phyloP scores from a whole-genome alignment of 2,797 vertebrate genomes.

The Calcarius lapponicus region DNA sequence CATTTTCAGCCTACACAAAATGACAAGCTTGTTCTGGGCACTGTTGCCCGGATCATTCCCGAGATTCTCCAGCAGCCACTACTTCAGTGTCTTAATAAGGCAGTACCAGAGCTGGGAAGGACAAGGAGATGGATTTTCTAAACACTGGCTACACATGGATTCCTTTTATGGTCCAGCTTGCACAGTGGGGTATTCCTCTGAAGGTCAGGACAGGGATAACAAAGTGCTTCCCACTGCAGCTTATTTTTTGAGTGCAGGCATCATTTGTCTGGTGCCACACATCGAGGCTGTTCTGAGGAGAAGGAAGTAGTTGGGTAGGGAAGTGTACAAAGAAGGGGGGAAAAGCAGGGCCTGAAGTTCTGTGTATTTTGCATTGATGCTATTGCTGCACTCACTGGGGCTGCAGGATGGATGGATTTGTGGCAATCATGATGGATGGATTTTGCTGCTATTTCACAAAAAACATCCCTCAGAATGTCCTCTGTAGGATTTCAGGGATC shows the following conservation, averaged over 20 bases:
- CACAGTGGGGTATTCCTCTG: constrained; percentile 63
- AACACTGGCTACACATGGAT: constrained; percentile 31
- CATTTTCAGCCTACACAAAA: not conserved
- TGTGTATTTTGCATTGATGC: not conserved
- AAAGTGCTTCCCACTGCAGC: constrained; percentile 12
- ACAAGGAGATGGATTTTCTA: constrained; percentile 49
- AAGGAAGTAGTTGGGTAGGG: not conserved
- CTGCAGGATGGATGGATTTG: not conserved
- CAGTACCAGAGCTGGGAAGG: constrained; percentile 3
- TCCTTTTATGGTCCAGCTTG: constrained; percentile 64
- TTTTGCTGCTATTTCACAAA: not conserved
- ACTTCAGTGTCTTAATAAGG: constrained; percentile 61
- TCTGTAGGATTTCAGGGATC: not conserved
- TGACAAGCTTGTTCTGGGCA: not conserved
- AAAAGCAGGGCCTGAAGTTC: not conserved
- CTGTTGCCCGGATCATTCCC: constrained; percentile 31
- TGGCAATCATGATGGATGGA: not conserved
- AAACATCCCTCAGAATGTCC: not conserved
- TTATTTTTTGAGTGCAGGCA: not conserved
- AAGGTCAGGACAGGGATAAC: constrained; percentile 10
- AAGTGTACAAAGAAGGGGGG: not conserved
- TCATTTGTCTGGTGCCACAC: not conserved
- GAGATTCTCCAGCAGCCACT: constrained; percentile 39
- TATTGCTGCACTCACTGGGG: not conserved
- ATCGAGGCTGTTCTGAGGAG: not conserved